Evolutionary conservation across 2,113 vertebrate species (phyloP).

Genomic region (Nothocercus julius): DNA sequence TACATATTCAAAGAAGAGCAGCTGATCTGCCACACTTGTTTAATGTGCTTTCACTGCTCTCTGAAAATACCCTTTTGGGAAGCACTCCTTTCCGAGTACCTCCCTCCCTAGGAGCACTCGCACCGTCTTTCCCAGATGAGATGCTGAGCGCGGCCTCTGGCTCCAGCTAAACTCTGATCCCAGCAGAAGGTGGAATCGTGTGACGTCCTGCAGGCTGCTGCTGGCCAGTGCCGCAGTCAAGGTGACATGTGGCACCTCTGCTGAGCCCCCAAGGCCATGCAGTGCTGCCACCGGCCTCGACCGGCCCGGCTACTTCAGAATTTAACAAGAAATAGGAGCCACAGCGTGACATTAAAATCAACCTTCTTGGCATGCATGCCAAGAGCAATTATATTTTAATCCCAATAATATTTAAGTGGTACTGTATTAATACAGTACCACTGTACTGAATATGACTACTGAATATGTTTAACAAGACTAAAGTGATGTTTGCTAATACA

Average conservation of each 20-base stretch:
- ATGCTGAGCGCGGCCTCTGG: neutral
- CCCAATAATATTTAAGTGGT: neutral
- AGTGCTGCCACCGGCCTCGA: fast-evolving
- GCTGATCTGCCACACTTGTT: neutral
- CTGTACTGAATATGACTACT: neutral
- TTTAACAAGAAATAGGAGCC: neutral
- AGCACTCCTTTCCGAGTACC: neutral
- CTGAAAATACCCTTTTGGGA: neutral
- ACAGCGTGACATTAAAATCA: neutral
- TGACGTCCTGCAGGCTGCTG: fast-evolving
- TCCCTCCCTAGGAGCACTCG: neutral
- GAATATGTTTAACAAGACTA: neutral
- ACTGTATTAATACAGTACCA: neutral
- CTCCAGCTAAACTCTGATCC: neutral
- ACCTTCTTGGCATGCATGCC: too few species aligned
- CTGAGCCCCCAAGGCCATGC: neutral
- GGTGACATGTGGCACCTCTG: neutral
- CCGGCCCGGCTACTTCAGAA: neutral
- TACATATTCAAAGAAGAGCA: neutral
- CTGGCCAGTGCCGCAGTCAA: too few species aligned
- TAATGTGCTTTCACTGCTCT: neutral
- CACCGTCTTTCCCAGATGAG: neutral
- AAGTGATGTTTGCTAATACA: neutral
- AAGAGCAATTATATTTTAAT: neutral
- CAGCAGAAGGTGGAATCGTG: neutral